phyloP scores from a whole-genome alignment of 2,888 invertebrate genomes.

The Meandrusa payeni region DNA sequence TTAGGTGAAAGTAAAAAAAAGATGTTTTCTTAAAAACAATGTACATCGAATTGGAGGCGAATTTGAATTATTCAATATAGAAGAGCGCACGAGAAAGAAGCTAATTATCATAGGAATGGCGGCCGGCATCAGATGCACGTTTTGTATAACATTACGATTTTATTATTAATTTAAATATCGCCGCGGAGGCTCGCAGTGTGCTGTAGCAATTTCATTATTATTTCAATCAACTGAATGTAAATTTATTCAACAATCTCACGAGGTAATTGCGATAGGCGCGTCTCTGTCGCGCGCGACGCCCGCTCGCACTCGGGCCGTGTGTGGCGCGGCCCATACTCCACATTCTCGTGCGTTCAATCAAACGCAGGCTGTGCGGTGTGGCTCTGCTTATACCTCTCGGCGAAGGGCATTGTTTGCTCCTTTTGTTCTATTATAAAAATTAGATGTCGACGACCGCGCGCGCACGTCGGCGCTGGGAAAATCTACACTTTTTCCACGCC shows the following conservation, averaged over 20 bases:
- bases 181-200: slow-evolving; percentile 67
- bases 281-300: slow-evolving; percentile 43
- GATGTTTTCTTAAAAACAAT: slow-evolving; percentile 1
- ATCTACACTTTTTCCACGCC: slow-evolving; percentile 26
- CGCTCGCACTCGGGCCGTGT: slow-evolving; percentile 38
- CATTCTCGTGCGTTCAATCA: slow-evolving; percentile 79
- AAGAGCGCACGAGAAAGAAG: slow-evolving; percentile 46
- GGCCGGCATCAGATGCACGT: slow-evolving; percentile 53
- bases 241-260: slow-evolving; percentile 81
- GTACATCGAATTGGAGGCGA: slow-evolving; percentile 34
- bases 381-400: slow-evolving; percentile 46
- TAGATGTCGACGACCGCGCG: slow-evolving; percentile 41
- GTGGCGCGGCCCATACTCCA: slow-evolving; percentile 47
- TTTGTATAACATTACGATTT: slow-evolving; percentile 75
- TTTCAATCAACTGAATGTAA: slow-evolving; percentile 81
- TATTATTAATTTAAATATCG: slow-evolving; percentile 80
- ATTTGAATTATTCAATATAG: slow-evolving; percentile 51
- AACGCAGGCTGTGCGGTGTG: slow-evolving; percentile 59
- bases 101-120: slow-evolving; percentile 69
- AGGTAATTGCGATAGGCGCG: slow-evolving; percentile 68
- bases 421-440: slow-evolving; percentile 63
- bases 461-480: slow-evolving; percentile 26
- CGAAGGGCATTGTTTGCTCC: slow-evolving; percentile 51
- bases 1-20: too few species aligned
- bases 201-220: slow-evolving; percentile 80